A percentile compares a stretch with the other conserved stretches of the same genome.
Conservation (phyloP, 2,797 vertebrate species). For the Saxicola maurus region DNA sequence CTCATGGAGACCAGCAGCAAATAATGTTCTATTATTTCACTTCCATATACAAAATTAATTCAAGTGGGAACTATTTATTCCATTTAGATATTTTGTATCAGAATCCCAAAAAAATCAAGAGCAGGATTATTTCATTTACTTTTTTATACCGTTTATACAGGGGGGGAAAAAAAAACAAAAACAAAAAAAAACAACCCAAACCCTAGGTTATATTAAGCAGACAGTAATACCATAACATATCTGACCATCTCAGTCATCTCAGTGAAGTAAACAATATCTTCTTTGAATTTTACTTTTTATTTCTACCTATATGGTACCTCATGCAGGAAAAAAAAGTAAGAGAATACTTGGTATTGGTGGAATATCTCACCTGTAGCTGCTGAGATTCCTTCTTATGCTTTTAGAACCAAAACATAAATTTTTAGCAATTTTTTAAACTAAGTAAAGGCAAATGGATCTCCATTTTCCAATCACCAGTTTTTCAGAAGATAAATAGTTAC, state of each 20-base stretch:
- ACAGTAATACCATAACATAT: not conserved
- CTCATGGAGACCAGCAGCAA: not conserved
- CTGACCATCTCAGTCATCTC: not conserved
- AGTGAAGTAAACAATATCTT: not conserved
- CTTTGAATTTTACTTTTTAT: constrained; percentile 27
- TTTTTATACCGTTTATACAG: not conserved
- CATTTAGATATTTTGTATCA: constrained; percentile 25
- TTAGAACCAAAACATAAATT: rapidly evolving
- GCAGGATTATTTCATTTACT: constrained; percentile 16
- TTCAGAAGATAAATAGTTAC: not conserved
- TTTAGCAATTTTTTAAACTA: not conserved
- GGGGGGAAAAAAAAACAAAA: not conserved
- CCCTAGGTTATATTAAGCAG: not conserved
- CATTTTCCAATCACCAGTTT: not conserved
- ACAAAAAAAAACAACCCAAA: not conserved
- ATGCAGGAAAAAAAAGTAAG: not conserved
- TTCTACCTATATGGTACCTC: not conserved
- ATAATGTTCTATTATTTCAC: not conserved
- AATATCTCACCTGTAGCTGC: not conserved
- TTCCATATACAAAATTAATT: constrained; percentile 43
- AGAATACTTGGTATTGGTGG: not conserved
- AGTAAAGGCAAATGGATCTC: not conserved
- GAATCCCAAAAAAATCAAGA: not conserved
- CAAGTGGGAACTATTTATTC: constrained; percentile 35
- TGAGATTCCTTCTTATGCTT: not conserved